These are phyloP conservation scores for Drosophila helvetica DNA, from an alignment of 2,888 invertebrate species.

Conservation along the genomic window DNA sequence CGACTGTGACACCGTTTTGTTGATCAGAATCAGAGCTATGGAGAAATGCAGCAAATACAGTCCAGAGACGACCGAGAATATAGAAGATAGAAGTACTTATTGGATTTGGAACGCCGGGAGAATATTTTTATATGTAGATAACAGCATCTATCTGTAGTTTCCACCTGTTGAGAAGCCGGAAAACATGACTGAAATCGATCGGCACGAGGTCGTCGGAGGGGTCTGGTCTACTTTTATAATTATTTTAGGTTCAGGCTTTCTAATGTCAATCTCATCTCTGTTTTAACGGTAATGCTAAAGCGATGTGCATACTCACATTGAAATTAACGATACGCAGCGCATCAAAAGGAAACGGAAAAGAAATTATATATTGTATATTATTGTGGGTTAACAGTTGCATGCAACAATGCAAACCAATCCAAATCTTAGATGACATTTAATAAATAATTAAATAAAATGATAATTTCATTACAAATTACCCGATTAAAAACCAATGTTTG, in stretches of 20 bases:
- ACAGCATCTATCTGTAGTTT: background rate
- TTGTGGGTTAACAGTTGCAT: slow-evolving; percentile 7
- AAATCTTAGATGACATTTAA: no score
- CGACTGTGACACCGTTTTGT: slow-evolving; percentile 76
- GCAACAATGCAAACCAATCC: background rate
- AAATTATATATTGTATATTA: slow-evolving; percentile 29
- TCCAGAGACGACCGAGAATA: slow-evolving; percentile 81
- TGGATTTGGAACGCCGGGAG: background rate
- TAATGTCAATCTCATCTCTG: slow-evolving; percentile 37
- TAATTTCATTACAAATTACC: no score
- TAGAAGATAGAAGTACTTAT: background rate
- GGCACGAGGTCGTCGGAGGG: background rate
- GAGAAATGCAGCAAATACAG: slow-evolving; percentile 81
- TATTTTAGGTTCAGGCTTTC: background rate
- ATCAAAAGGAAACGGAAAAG: slow-evolving; percentile 59
- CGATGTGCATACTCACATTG: slow-evolving; percentile 21
- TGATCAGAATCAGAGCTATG: slow-evolving; percentile 82
- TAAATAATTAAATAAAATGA: no score
- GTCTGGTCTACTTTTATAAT: no score
- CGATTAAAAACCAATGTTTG: no score
- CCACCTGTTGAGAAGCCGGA: background rate
- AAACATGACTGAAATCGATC: background rate
- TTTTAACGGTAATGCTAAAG: slow-evolving; percentile 16
- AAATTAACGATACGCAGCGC: slow-evolving; percentile 15
- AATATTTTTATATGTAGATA: background rate